Evolutionary conservation across 1,140 invertebrate species (phyloP), one percentile per base, ranked within the genome.

Genomic region (Ceratosolen fusciceps): DNA sequence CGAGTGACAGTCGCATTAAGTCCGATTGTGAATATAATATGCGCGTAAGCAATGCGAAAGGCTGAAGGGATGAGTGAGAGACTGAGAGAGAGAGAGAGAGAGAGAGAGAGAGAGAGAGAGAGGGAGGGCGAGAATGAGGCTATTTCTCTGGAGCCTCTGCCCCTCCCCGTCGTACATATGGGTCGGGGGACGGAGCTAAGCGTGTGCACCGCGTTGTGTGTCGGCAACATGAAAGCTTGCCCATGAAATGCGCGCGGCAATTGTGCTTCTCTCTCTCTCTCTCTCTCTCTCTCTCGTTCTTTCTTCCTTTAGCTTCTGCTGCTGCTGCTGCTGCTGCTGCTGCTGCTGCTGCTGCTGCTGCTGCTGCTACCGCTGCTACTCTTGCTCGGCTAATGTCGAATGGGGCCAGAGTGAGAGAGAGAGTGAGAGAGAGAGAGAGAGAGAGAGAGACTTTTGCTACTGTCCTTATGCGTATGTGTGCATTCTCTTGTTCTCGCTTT

Each of bases 221-320:
- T 85, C 84, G 85, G 84, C 84, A 79, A 85, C 84, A 85, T 85
- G 83, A 86, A 85, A 85, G 85, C 76, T 74, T 82, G 81, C 78
- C 77, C 83, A 82, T 84, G 83, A 84, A 84, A 83, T 83, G 82
- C 82, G 83, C 82, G 77, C 72, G 72, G 79, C 82, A 83, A 85
- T 84, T 85, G 84, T 84, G 80, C 82, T 71, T 71, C 43, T 34
- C 14, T 31, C 68, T 70, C 65, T 47, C 49, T 68, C 62, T 70
- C 37, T 60, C 72, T 43, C 72, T 47, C 52, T 56, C 70, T 72
- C 74, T 65, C 56, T 29, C 43, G 49, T 43, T 49, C 65, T 74
- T 37, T 37, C 73, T 74, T 24, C 47, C 8, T 56, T 9, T 37
- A 12, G 4, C 39, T 43, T 7, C 14, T 31, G 24, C 54, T 3